phyloP scores from a whole-genome alignment of 2,888 invertebrate species.

The Dryadula phaetusa region DNA sequence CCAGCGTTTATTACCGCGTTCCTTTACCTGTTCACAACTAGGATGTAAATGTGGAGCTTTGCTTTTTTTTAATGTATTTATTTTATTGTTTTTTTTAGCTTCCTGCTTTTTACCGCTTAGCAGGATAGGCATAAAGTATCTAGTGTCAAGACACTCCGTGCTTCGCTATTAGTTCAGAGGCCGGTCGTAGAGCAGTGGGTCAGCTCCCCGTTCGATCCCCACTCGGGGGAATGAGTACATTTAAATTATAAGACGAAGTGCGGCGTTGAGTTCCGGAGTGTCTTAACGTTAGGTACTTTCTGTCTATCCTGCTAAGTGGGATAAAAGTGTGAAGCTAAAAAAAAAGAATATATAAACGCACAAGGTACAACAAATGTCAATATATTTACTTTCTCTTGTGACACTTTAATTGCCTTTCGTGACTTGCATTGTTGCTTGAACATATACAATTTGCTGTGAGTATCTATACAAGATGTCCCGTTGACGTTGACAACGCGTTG shows the following conservation, averaged over 20 bases:
- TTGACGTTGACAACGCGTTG: too few species aligned
- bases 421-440: constrained; percentile 10
- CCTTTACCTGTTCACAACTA: background rate
- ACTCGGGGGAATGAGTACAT: too few species aligned
- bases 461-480: too few species aligned
- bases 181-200: too few species aligned
- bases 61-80: background rate
- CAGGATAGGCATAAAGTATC: too few species aligned
- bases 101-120: too few species aligned
- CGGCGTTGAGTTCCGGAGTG: background rate
- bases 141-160: too few species aligned
- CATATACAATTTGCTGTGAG: background rate
- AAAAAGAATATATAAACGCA: background rate
- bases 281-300: too few species aligned
- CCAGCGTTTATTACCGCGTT: constrained; percentile 26
- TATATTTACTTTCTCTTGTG: constrained; percentile 16
- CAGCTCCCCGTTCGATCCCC: too few species aligned
- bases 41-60: background rate
- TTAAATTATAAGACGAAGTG: background rate
- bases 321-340: too few species aligned
- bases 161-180: too few species aligned
- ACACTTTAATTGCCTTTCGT: constrained; percentile 15
- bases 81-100: constrained; percentile 2
- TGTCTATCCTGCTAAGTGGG: too few species aligned
- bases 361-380: background rate